Conservation (phyloP, 2,888 invertebrate genomes). For the Anthrax anthrax region DNA sequence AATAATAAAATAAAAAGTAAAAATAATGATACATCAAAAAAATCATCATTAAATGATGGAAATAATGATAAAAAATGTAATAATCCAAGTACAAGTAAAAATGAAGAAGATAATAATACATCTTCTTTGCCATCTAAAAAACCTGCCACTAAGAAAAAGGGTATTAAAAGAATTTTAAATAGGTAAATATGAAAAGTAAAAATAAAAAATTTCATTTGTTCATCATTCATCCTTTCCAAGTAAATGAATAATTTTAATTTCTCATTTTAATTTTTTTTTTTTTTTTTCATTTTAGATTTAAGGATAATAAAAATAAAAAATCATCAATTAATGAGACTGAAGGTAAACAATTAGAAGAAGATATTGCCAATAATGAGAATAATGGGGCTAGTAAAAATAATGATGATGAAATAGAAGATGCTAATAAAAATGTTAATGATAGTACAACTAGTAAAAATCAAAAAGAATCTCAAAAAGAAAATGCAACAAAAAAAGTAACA, state of each 20-base stretch:
- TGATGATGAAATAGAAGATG: neutral
- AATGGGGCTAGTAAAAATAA: neutral
- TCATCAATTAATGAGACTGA: neutral
- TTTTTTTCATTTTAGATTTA: neutral
- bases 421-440: too few species aligned
- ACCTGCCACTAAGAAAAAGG: neutral
- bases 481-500: neutral
- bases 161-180: neutral
- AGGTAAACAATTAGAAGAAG: neutral
- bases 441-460: neutral
- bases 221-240: too few species aligned
- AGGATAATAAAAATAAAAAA: neutral
- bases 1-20: conserved; percentile 3
- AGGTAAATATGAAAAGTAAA: too few species aligned
- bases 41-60: neutral
- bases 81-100: neutral
- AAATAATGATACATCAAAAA: neutral
- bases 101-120: neutral
- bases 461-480: neutral
- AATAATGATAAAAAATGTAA: neutral
- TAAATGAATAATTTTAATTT: too few species aligned
- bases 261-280: neutral
- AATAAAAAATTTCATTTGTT: too few species aligned
- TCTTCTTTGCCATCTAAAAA: neutral
- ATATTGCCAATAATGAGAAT: neutral